phyloP scores from a whole-genome alignment of 2,888 invertebrate genomes.

The Patella ulyssiponensis region DNA sequence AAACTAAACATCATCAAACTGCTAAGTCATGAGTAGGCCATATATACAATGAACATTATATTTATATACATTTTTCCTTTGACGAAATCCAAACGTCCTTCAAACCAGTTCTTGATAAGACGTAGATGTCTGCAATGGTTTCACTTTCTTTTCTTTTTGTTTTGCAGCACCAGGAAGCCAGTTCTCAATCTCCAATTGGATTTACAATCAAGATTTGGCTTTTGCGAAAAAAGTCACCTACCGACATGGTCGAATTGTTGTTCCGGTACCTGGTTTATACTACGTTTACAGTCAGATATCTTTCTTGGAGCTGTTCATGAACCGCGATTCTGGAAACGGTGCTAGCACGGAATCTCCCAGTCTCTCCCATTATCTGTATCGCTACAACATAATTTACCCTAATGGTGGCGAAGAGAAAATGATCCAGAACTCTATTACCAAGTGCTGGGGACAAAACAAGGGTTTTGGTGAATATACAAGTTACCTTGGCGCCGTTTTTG shows the following conservation, averaged over 20 bases:
- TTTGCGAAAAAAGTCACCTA: conserved; percentile 58
- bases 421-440: conserved; percentile 63
- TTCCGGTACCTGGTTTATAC: conserved; percentile 60
- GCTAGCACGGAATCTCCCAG: conserved; percentile 37
- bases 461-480: conserved; percentile 65
- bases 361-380: conserved; percentile 58
- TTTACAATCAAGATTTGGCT: conserved; percentile 57
- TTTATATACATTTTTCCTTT: too few species aligned
- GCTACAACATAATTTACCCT: conserved; percentile 64
- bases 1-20: not conserved
- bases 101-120: too few species aligned
- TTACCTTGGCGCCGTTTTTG: conserved; percentile 64
- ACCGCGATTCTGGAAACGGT: conserved; percentile 33
- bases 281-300: conserved; percentile 64
- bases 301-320: conserved; percentile 56
- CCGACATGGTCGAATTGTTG: conserved; percentile 59
- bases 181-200: conserved; percentile 60
- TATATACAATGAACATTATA: too few species aligned
- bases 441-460: conserved; percentile 60
- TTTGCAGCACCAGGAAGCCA: conserved; percentile 57
- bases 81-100: too few species aligned
- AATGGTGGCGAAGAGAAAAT: conserved; percentile 63
- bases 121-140: too few species aligned
- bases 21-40: too few species aligned
- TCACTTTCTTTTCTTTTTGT: not conserved